Evolutionary conservation across 2,888 invertebrate species (phyloP).

Genomic region (Euphydryas editha): DNA sequence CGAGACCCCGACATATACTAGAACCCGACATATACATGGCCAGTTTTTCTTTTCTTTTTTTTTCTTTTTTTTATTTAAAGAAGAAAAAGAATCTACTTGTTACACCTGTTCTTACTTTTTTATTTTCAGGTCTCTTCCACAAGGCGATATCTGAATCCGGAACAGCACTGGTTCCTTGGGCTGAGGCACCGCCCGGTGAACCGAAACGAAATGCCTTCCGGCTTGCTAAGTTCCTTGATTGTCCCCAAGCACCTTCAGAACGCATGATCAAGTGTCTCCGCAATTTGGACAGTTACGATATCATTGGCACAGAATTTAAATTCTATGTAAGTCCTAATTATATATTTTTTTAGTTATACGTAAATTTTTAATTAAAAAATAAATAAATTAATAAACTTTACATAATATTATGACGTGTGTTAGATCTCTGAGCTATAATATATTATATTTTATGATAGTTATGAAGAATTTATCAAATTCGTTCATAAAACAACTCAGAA

Average conservation of each 20-base stretch:
- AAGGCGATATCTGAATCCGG: constrained; percentile 90
- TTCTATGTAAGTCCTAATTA: constrained; percentile 85
- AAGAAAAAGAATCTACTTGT: neutral
- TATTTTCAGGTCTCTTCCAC: constrained; percentile 85
- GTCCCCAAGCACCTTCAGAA: constrained; percentile 78
- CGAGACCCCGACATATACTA: too few relatives aligned
- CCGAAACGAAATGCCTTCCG: constrained; percentile 83
- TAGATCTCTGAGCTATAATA: too few relatives aligned
- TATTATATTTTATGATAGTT: too few relatives aligned
- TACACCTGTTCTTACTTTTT: neutral
- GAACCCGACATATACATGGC: too few relatives aligned
- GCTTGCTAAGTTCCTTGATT: constrained; percentile 84
- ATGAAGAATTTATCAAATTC: too few relatives aligned
- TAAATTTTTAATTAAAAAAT: too few relatives aligned
- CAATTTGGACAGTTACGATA: constrained; percentile 83
- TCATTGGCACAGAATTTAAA: constrained; percentile 85
- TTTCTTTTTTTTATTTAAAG: neutral
- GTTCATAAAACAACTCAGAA: too few relatives aligned
- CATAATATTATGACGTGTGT: too few relatives aligned
- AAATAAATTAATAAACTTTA: too few relatives aligned
- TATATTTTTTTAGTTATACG: neutral
- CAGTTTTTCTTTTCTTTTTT: too few relatives aligned
- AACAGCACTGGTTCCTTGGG: constrained; percentile 87
- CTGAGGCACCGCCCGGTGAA: constrained; percentile 84
- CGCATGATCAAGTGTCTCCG: constrained; percentile 85